phyloP scores from a whole-genome alignment of 1,140 invertebrate genomes.

The Bombus pyrosoma region DNA sequence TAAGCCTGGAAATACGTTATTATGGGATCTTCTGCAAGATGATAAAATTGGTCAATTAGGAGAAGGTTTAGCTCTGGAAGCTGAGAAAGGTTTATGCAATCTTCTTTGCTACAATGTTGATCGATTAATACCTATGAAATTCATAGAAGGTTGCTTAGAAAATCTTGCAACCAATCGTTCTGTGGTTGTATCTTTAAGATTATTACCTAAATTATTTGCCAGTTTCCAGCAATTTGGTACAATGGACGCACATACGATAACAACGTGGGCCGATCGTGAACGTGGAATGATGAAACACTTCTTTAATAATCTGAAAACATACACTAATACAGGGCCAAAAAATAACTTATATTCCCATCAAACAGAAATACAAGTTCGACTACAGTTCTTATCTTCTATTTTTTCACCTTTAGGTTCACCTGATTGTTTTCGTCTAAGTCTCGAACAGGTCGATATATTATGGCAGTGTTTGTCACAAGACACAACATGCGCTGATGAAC shows the following conservation, averaged over 20 bases:
- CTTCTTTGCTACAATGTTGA: constrained; percentile 95
- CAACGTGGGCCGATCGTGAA: constrained; percentile 94
- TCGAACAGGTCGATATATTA: constrained; percentile 94
- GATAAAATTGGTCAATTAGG: constrained; percentile 93
- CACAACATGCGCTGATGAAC: constrained; percentile 92
- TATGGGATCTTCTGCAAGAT: constrained; percentile 97
- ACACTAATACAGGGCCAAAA: constrained; percentile 79
- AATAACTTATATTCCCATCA: constrained; percentile 91
- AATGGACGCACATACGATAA: constrained; percentile 91
- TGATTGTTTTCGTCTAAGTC: constrained; percentile 92
- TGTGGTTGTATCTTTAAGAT: constrained; percentile 92
- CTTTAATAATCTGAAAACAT: constrained; percentile 91
- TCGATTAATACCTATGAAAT: constrained; percentile 94
- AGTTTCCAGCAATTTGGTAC: constrained; percentile 95
- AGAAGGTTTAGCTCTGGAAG: constrained; percentile 94
- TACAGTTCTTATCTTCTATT: constrained; percentile 95
- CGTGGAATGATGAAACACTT: constrained; percentile 96
- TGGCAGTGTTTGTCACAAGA: constrained; percentile 95
- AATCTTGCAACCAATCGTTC: constrained; percentile 94
- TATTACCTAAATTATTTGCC: constrained; percentile 94
- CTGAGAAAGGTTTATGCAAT: constrained; percentile 95
- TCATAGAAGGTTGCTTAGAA: constrained; percentile 96
- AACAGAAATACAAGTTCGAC: constrained; percentile 93
- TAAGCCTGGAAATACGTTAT: constrained; percentile 93
- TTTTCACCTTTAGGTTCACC: constrained; percentile 95